Percentiles rank a stretch among this genome's conserved stretches.
Conservation (phyloP, 1,140 invertebrate species). For the Acromyrmex charruanus region DNA sequence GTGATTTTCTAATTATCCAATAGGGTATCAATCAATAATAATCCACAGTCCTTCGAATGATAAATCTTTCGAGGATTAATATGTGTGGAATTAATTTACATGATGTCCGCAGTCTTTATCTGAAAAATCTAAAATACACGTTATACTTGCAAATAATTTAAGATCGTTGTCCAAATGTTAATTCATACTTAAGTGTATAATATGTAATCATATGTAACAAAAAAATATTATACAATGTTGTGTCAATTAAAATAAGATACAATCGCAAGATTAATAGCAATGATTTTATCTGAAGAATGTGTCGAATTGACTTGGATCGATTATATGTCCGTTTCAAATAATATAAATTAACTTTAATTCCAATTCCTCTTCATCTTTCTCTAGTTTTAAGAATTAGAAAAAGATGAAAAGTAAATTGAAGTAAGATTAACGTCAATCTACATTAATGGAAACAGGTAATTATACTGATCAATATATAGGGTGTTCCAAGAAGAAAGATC, state of each 20-base stretch:
- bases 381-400: too few species aligned
- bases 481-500: too few species aligned
- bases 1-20: too few species aligned
- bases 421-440: too few species aligned
- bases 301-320: neutral
- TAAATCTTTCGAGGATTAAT: too few species aligned
- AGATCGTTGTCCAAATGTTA: neutral
- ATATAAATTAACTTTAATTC: too few species aligned
- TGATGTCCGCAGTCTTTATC: neutral
- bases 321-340: neutral
- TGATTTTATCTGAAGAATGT: slow-evolving; percentile 33
- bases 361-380: too few species aligned
- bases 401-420: too few species aligned
- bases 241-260: neutral
- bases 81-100: neutral
- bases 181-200: neutral
- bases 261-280: neutral
- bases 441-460: too few species aligned
- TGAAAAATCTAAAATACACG: neutral
- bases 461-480: too few species aligned
- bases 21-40: too few species aligned
- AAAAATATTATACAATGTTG: neutral
- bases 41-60: too few species aligned
- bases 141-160: slow-evolving; percentile 4
- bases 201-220: neutral